Conservation (phyloP, 2,797 vertebrate genomes). For the Hydrolagus colliei region DNA sequence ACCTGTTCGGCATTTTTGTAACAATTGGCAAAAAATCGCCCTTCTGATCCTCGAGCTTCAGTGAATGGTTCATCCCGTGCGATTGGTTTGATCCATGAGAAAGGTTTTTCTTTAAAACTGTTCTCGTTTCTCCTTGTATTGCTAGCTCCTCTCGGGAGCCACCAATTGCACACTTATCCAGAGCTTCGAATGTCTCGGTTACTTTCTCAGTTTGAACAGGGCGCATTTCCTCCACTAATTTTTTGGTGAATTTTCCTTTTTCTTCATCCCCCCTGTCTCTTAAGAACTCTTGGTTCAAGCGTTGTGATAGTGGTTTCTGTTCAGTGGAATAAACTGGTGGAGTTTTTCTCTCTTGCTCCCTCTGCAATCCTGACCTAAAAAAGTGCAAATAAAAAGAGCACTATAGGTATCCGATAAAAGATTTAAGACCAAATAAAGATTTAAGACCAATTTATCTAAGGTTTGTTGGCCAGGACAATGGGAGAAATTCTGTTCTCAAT, state of each 20-base stretch:
- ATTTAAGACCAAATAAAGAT: too few species aligned
- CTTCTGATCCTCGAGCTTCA: constrained; percentile 79
- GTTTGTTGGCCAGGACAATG: constrained; percentile 46
- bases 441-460: constrained; percentile 13
- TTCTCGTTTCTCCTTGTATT: constrained; percentile 59
- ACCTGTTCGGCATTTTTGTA: constrained; percentile 56
- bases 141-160: constrained; percentile 64
- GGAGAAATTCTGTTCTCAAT: too few species aligned
- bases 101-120: constrained; percentile 75
- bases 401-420: constrained; percentile 21
- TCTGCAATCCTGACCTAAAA: constrained; percentile 65
- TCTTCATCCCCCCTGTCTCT: constrained; percentile 70
- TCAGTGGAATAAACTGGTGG: constrained; percentile 61
- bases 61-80: constrained; percentile 76
- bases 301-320: constrained; percentile 66
- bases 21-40: constrained; percentile 59
- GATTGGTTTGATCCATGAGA: constrained; percentile 80
- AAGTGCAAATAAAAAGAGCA: constrained; percentile 29
- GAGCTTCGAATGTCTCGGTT: constrained; percentile 57
- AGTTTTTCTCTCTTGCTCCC: constrained; percentile 72
- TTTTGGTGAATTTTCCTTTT: constrained; percentile 61
- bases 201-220: constrained; percentile 59
- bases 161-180: constrained; percentile 59
- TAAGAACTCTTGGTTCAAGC: constrained; percentile 73
- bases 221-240: constrained; percentile 65